A percentile compares a stretch with the other conserved stretches of the same genome.
phyloP scores from a whole-genome alignment of 2,797 vertebrate species.

The Valencia hispanica region DNA sequence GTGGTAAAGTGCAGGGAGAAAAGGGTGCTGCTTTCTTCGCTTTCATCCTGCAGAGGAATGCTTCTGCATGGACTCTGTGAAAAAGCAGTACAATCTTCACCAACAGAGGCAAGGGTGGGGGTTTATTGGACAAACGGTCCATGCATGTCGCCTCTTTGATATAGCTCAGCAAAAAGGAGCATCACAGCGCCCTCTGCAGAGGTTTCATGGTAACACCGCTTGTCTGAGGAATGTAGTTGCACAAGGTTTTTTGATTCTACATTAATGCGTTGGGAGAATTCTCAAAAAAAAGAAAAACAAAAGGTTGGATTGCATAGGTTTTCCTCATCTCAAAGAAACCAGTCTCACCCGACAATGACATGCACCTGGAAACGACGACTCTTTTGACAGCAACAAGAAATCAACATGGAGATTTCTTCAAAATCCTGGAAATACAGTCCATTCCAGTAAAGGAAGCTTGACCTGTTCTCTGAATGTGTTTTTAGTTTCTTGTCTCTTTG shows the following conservation, averaged over 20 bases:
- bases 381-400: constrained; percentile 60
- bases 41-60: constrained; percentile 19
- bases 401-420: constrained; percentile 59
- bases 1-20: constrained; percentile 31
- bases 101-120: constrained; percentile 44
- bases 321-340: constrained; percentile 81
- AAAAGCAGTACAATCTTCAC: constrained; percentile 41
- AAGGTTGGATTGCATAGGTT: constrained; percentile 83
- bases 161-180: constrained; percentile 32
- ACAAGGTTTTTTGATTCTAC: constrained; percentile 72
- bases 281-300: constrained; percentile 33
- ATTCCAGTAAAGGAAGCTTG: constrained; percentile 85
- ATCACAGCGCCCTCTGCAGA: constrained; percentile 58
- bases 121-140: constrained; percentile 31
- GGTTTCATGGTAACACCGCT: constrained; percentile 29
- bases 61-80: constrained; percentile 45
- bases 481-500: constrained; percentile 65
- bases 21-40: constrained; percentile 7
- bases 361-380: constrained; percentile 46
- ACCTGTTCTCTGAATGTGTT: constrained; percentile 84
- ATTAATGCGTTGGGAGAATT: constrained; percentile 60
- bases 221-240: constrained; percentile 65
- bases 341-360: constrained; percentile 49
- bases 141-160: constrained; percentile 21
- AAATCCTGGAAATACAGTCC: constrained; percentile 71